These are phyloP conservation scores for Perca fluviatilis DNA, from an alignment of 2,113 vertebrate genomes.

Conservation along the genomic window DNA sequence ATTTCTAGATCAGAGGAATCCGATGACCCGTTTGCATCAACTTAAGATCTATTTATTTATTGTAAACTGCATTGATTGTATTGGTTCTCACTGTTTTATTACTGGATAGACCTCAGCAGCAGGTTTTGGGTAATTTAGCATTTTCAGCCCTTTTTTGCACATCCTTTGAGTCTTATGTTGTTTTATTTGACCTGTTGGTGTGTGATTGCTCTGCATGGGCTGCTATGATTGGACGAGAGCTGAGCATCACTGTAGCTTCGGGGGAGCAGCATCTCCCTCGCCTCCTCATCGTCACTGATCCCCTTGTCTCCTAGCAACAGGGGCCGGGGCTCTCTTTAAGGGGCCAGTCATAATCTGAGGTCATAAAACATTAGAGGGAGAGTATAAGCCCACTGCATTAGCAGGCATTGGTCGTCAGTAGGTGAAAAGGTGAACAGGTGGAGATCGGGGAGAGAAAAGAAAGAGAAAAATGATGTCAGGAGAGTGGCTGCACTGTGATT, in stretches of 20 bases:
- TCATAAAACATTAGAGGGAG: constrained; percentile 31
- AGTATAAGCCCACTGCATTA: constrained; percentile 21
- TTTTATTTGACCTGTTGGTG: constrained; percentile 24
- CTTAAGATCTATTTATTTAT: background rate
- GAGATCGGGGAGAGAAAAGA: background rate
- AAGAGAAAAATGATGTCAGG: background rate
- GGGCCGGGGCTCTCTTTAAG: constrained; percentile 75
- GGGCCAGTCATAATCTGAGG: constrained; percentile 48
- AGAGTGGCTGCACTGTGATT: background rate
- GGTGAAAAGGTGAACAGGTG: constrained; percentile 14
- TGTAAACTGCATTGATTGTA: background rate
- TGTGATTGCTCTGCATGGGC: background rate
- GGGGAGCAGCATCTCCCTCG: constrained; percentile 58
- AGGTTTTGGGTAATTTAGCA: background rate
- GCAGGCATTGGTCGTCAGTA: constrained; percentile 21
- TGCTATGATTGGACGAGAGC: constrained; percentile 63
- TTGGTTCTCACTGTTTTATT: background rate
- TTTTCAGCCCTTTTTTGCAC: background rate
- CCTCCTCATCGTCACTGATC: constrained; percentile 60
- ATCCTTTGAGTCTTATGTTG: background rate
- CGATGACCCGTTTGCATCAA: too few relatives aligned
- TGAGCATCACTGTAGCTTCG: constrained; percentile 59
- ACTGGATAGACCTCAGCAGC: background rate
- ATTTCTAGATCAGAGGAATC: background rate
- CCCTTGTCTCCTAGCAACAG: constrained; percentile 84